Evolutionary conservation across 1,140 invertebrate species (phyloP).

Genomic region (Sycophila sp.): DNA sequence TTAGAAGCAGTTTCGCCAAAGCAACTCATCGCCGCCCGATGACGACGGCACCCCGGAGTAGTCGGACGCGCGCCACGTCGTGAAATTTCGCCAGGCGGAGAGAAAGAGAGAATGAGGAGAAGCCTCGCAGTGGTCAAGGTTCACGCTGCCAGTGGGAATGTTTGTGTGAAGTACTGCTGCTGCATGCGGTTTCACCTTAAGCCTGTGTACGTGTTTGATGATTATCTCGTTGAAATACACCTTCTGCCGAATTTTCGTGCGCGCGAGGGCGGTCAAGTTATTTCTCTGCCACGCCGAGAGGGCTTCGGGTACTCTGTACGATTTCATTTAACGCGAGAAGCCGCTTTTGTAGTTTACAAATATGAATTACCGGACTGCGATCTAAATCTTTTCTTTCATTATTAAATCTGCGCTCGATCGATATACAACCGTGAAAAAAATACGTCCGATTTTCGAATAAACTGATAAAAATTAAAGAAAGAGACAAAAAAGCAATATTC

Average conservation of each 20-base stretch:
- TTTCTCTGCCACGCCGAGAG: neutral
- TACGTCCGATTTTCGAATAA: too few relatives aligned
- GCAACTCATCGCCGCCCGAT: too few relatives aligned
- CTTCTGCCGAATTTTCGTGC: slow-evolving; percentile 8
- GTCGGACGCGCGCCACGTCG: neutral
- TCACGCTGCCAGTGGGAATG: neutral
- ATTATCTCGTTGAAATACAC: slow-evolving; percentile 20
- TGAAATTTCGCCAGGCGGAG: neutral
- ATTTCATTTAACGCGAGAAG: too few relatives aligned
- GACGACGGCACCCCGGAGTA: neutral
- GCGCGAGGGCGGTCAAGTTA: too few relatives aligned
- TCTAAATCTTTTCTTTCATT: too few relatives aligned
- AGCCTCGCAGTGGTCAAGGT: neutral
- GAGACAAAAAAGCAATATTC: too few relatives aligned
- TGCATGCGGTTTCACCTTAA: neutral
- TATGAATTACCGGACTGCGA: too few relatives aligned
- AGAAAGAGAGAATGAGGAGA: neutral
- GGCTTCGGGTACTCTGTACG: too few relatives aligned
- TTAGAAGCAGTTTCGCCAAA: slow-evolving; percentile 15
- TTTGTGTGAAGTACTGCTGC: neutral
- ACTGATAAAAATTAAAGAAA: too few relatives aligned
- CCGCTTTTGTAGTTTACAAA: too few relatives aligned
- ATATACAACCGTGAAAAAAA: too few relatives aligned
- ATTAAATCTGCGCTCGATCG: too few relatives aligned
- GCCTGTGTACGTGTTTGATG: slow-evolving; percentile 1